phyloP scores from a whole-genome alignment of 2,888 invertebrate species.

The Tryphoninae sp. region DNA sequence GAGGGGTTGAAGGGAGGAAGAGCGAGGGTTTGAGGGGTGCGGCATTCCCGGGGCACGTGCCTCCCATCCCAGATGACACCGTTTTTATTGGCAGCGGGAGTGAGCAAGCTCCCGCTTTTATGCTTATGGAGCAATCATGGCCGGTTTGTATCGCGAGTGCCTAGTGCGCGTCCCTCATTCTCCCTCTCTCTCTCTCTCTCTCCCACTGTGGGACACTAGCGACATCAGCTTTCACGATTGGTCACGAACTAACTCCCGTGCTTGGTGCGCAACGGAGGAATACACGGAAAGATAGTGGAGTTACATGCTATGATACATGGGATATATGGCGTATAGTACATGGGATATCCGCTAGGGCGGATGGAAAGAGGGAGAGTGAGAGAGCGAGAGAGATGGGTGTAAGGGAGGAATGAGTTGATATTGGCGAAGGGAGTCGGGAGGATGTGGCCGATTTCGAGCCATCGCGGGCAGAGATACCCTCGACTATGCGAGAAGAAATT shows the following conservation, averaged over 20 bases:
- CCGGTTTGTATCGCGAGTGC: conserved; percentile 59
- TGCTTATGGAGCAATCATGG: conserved; percentile 74
- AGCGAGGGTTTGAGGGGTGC: conserved; percentile 39
- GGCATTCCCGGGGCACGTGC: conserved; percentile 72
- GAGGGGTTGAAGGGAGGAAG: conserved; percentile 14
- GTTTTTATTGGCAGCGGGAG: conserved; percentile 77
- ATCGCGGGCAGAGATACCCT: conserved; percentile 21
- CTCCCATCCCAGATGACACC: conserved; percentile 74
- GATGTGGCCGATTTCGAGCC: conserved; percentile 40
- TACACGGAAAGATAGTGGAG: conserved; percentile 27
- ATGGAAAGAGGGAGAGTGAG: neutral
- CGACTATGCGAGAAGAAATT: conserved; percentile 53
- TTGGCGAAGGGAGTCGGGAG: conserved; percentile 42
- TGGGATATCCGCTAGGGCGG: neutral
- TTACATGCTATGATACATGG: neutral
- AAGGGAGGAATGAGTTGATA: conserved; percentile 46
- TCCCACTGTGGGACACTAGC: neutral
- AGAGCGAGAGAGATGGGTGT: conserved; percentile 15
- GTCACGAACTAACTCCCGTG: conserved; percentile 31
- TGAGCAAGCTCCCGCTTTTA: conserved; percentile 60
- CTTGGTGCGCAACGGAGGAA: conserved; percentile 39
- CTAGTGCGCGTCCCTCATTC: conserved; percentile 10
- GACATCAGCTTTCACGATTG: conserved; percentile 49
- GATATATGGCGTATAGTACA: conserved; percentile 28
- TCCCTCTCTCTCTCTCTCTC: conserved; percentile 19